Conservation (phyloP, 2,888 invertebrate species). For the Thera obeliscata region DNA sequence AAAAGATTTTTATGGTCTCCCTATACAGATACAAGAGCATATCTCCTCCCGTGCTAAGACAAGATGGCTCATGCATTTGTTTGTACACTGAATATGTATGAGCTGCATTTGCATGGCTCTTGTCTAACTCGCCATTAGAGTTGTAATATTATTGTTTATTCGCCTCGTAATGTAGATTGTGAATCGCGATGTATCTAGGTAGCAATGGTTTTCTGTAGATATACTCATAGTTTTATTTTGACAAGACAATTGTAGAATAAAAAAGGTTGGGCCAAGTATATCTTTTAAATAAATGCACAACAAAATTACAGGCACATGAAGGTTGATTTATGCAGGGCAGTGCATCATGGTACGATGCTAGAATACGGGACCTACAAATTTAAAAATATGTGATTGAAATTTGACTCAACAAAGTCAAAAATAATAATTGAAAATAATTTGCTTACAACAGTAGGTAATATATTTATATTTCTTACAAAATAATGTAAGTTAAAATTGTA, state of each 20-base stretch:
- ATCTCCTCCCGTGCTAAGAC: conserved; percentile 29
- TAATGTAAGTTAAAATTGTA: too few relatives aligned
- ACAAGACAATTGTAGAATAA: background rate
- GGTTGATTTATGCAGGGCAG: too few relatives aligned
- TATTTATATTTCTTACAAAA: too few relatives aligned
- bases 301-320: too few relatives aligned
- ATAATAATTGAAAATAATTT: too few relatives aligned
- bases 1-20: conserved; percentile 8
- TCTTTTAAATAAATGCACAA: too few relatives aligned
- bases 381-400: too few relatives aligned
- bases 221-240: background rate
- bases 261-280: too few relatives aligned
- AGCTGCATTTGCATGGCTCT: conserved; percentile 58
- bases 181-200: background rate
- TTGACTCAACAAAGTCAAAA: too few relatives aligned
- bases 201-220: background rate
- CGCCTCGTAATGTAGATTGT: conserved; percentile 37
- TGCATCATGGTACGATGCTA: too few relatives aligned
- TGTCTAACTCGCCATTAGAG: conserved; percentile 58
- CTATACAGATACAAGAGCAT: conserved; percentile 16
- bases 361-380: too few relatives aligned
- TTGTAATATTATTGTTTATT: conserved; percentile 54
- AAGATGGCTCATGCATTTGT: conserved; percentile 34
- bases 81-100: conserved; percentile 71
- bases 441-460: too few relatives aligned